Evolutionary conservation across 2,113 vertebrate species (phyloP).

Genomic region (Phaethornis superciliosus): DNA sequence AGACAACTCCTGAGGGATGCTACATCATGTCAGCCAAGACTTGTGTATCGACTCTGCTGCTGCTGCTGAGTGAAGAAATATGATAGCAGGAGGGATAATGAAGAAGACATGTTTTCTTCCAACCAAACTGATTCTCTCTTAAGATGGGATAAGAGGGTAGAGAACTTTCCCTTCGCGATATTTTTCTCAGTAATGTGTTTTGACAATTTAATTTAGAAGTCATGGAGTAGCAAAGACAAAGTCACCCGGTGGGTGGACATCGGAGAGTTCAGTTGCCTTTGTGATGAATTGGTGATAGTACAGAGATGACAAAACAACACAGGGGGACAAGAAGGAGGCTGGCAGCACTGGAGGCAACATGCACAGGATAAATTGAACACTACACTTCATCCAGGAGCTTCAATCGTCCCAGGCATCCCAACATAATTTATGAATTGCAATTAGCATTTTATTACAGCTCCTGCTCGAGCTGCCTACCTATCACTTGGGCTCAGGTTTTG

Average conservation of each 20-base stretch:
- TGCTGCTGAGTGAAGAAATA: conserved; percentile 25
- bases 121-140: neutral
- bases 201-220: conserved; percentile 75
- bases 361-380: conserved; percentile 44
- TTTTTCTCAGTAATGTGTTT: conserved; percentile 64
- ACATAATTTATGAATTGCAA: conserved; percentile 54
- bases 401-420: neutral
- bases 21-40: conserved; percentile 28
- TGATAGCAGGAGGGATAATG: conserved; percentile 34
- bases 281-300: conserved; percentile 69
- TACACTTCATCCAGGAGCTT: conserved; percentile 58
- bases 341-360: conserved; percentile 24
- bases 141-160: conserved; percentile 39
- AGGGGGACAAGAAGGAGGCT: conserved; percentile 51
- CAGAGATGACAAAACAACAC: conserved; percentile 70
- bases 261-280: conserved; percentile 48
- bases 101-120: conserved; percentile 36
- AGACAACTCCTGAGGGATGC: conserved; percentile 39
- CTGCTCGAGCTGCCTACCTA: neutral
- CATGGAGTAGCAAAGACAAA: conserved; percentile 63
- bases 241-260: conserved; percentile 66
- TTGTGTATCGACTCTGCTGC: neutral
- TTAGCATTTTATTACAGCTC: conserved; percentile 45
- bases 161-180: conserved; percentile 12
- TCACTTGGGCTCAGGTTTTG: neutral